A percentile compares a stretch with the other conserved stretches of the same genome.
These are phyloP conservation scores for Ceratosolen fusciceps DNA, from an alignment of 1,140 invertebrate species.

Conservation along the genomic window DNA sequence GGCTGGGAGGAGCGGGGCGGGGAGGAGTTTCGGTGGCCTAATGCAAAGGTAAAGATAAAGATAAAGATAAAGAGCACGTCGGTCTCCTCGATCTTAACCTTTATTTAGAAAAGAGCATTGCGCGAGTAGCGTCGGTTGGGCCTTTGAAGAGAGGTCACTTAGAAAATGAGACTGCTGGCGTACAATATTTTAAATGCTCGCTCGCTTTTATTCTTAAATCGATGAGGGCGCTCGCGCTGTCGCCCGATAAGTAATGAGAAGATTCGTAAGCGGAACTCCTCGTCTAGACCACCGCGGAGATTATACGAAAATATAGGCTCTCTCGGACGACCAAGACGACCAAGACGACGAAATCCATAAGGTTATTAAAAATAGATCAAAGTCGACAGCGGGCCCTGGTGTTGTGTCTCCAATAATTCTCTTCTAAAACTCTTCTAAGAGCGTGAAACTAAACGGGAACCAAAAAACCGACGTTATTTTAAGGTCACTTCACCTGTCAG, in stretches of 20 bases:
- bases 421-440: neutral
- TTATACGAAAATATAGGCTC: slow-evolving; percentile 31
- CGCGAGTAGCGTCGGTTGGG: too few species aligned
- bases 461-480: neutral
- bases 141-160: neutral
- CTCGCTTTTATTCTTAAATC: slow-evolving; percentile 34
- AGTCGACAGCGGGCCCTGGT: slow-evolving; percentile 13
- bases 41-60: too few species aligned
- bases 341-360: too few species aligned
- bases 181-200: neutral
- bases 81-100: too few species aligned
- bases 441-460: slow-evolving; percentile 5
- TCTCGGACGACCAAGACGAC: slow-evolving; percentile 11
- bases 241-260: slow-evolving; percentile 37
- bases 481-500: slow-evolving; percentile 3
- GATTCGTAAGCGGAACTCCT: slow-evolving; percentile 40
- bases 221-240: neutral
- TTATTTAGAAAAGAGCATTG: too few species aligned
- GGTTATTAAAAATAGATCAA: slow-evolving; percentile 44
- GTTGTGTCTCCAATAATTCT: slow-evolving; percentile 34
- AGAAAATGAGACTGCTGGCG: neutral
- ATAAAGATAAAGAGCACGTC: too few species aligned
- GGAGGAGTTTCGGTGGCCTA: too few species aligned
- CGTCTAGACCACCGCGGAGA: slow-evolving; percentile 9
- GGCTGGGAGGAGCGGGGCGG: too few species aligned